phyloP scores from a whole-genome alignment of 2,888 invertebrate species.

The Xestia rhomboidea region DNA sequence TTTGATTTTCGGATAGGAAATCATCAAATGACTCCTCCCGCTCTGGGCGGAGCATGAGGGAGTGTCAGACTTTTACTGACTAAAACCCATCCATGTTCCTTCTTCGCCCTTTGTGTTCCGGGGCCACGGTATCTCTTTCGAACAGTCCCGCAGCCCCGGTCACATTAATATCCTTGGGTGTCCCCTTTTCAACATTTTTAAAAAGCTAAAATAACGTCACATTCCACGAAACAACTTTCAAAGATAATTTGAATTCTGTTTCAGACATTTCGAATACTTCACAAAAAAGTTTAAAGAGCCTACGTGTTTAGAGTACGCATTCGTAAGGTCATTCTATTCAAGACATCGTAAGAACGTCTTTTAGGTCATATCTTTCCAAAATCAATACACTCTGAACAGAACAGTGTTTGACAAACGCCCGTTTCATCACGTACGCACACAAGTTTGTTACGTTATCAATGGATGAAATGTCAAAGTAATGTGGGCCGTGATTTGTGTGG shows the following conservation, averaged over 20 bases:
- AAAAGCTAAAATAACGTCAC: not conserved
- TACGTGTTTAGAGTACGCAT: slow-evolving; percentile 17
- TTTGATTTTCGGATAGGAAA: no score
- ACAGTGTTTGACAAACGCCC: not conserved
- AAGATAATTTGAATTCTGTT: slow-evolving; percentile 9
- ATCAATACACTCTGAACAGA: not conserved
- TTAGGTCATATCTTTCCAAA: slow-evolving; percentile 1
- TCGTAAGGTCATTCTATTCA: not conserved
- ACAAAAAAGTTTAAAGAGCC: not conserved
- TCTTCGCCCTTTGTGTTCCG: no score
- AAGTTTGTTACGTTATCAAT: slow-evolving; percentile 21
- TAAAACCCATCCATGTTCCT: no score
- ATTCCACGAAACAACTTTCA: not conserved
- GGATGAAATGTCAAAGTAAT: slow-evolving; percentile 6
- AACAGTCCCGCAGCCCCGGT: no score
- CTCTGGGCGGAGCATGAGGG: no score
- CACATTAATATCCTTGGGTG: not conserved
- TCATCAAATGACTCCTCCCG: no score
- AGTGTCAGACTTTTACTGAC: no score
- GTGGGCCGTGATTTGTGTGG: not conserved
- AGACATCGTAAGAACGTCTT: not conserved
- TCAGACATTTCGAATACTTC: not conserved
- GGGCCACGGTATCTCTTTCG: no score
- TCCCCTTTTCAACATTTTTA: not conserved
- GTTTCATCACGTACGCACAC: slow-evolving; percentile 30